phyloP scores from a whole-genome alignment of 2,797 vertebrate genomes.

The Oceanodroma leucorhoa region DNA sequence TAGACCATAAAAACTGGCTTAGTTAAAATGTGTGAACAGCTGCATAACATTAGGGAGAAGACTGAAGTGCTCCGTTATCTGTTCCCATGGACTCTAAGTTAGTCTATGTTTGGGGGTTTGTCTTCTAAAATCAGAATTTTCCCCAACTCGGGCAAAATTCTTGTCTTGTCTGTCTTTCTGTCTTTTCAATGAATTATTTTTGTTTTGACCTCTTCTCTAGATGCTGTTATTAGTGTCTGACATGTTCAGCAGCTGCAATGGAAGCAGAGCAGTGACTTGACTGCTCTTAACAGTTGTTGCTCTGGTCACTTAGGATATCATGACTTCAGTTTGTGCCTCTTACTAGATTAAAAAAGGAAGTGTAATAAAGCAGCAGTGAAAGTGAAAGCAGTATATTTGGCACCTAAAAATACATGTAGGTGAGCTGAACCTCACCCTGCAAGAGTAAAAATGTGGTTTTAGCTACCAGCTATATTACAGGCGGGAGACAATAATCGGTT shows the following conservation, averaged over 20 bases:
- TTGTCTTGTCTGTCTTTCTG: not conserved
- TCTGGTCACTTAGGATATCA: not conserved
- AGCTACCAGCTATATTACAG: not conserved
- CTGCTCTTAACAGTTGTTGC: not conserved
- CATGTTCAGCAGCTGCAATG: conserved; percentile 15
- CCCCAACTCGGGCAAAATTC: not conserved
- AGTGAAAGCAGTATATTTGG: not conserved
- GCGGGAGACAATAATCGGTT: not conserved
- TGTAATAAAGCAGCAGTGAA: not conserved
- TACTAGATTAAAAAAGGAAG: not conserved
- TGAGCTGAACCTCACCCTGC: not conserved
- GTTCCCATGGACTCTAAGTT: not conserved
- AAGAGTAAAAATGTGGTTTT: not conserved
- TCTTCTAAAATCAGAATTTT: not conserved
- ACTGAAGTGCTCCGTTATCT: not conserved
- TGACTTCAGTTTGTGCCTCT: conserved; percentile 1
- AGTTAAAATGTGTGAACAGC: not conserved
- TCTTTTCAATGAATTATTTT: conserved; percentile 22
- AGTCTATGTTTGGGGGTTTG: not conserved
- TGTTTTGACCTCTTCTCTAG: conserved; percentile 40
- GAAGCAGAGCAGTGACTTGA: conserved; percentile 1
- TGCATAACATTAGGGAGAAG: not conserved
- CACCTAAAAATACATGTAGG: not conserved
- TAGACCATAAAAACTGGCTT: not conserved
- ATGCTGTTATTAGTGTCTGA: conserved; percentile 28